These are phyloP conservation scores for Radopholus similis DNA, from an alignment of 1,140 invertebrate genomes.

Conservation along the genomic window DNA sequence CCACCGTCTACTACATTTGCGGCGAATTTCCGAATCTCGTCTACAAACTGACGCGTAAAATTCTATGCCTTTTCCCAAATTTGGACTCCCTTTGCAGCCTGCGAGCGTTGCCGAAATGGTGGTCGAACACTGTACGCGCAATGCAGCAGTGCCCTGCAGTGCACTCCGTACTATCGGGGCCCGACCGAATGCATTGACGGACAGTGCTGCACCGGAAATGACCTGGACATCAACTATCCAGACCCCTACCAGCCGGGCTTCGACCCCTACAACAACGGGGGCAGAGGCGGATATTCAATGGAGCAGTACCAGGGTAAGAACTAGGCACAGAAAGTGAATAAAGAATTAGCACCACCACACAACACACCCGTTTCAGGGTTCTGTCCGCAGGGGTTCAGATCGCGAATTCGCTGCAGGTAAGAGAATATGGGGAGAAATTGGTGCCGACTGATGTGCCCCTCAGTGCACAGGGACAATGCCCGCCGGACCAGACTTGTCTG, in stretches of 20 bases:
- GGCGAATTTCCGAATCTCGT: constrained; percentile 29
- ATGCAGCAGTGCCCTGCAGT: constrained; percentile 18
- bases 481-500: constrained; percentile 36
- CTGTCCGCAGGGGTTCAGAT: constrained; percentile 14
- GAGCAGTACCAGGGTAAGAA: background rate
- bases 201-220: constrained; percentile 19
- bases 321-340: no score
- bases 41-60: constrained; percentile 24
- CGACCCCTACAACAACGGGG: constrained; percentile 3
- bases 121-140: constrained; percentile 25
- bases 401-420: constrained; percentile 25
- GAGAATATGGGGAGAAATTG: background rate
- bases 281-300: background rate
- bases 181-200: constrained; percentile 26
- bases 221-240: constrained; percentile 17
- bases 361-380: constrained; percentile 9
- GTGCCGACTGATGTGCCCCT: background rate
- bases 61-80: background rate
- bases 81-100: constrained; percentile 24
- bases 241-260: background rate
- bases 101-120: constrained; percentile 40
- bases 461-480: constrained; percentile 20
- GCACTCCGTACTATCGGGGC: constrained; percentile 18
- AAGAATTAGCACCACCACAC: background rate
- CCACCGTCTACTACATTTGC: constrained; percentile 37